Evolutionary conservation across 2,797 vertebrate species (phyloP), one percentile per base, ranked within the genome.

Genomic region (Brotula barbata): DNA sequence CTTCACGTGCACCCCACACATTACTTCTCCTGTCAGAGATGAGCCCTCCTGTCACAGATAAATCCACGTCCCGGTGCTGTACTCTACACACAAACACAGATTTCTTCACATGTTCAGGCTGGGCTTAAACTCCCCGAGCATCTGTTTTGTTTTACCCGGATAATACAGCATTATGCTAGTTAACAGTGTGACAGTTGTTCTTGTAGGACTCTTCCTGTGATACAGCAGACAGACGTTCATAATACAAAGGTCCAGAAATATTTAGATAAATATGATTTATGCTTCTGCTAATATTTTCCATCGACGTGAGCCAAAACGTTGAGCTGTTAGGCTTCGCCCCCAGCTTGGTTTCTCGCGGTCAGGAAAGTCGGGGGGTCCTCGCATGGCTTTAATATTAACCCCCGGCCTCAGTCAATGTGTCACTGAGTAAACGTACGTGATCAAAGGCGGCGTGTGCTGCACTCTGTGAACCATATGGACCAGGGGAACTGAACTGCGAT

Each of bases 261-360:
- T 87, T 89, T 85, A 82, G 73, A 88, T 85, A 86, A 73, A 83
- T 85, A 81, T 85, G 88, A 89, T 89, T 82, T 84, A 89, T 84
- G 76, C 74, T 66, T 83, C 64, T 52, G 66, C 82, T 89, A 89
- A 91, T 90, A 88, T 90, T 92, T 92, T 91, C 89, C 84, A 75
- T 84, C 74, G 48, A 68, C 2, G 34, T 58, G 73, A 78, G 88
- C 87, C 88, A 90, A 84, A 78, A 59, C 63, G 21, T 55, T 64
- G 6, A 8, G 61, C 48, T 25, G 48, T 60, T 57, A 68, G 34
- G 51, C 63, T 50, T 55, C 31, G 57, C 34, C 53, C 49, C 19
- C 17, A 11, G 45, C 58, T 77, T 68, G 72, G 71, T 80, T 87
- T 28, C 75, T 81, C 89, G 84, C 84, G 85, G 86, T 85, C 68